Base-by-base conservation (phyloP, 2,888 invertebrate genomes). In the Drosophila leonis region DNA sequence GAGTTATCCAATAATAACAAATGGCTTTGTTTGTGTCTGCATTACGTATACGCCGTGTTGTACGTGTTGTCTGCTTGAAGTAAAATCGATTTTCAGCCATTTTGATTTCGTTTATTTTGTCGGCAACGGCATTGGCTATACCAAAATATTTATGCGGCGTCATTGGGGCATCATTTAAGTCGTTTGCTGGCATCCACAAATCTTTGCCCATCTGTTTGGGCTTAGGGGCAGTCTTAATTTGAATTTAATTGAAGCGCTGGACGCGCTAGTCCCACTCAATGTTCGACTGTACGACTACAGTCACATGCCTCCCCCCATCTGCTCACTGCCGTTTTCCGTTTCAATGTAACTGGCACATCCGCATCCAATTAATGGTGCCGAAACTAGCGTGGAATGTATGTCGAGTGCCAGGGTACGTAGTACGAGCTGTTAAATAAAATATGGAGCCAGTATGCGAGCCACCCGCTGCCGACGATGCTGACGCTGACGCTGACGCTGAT, bases 121-220 rank as follows among this genome's bases (percentile, higher is more conserved):
- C 62, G 73, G 67, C 68, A 65, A 52, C 59, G 73, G 69, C 72
- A 65, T 52, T 69, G 72, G 72, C 76, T 49, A 77, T 69, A 82
- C 72, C 74, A 78, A 80, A 85, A 84, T 86, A 88, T 85, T 88
- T 85, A 88, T 85, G 85, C 88, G 75, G 66, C 68, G 78, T 86
- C 85, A 86, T 83, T 88, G 88, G 83, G 84, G 87, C 80, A 80
- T 85, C 83, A 81, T 85, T 88, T 81, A 74, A 81, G 77, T 84
- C 78, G 67, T 74, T 79, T 76, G 64, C 75, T 65, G 61, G 41
- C 68, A 62, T 54, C 64, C 49, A 67, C 55, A 78, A 82, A 80
- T 82, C 83, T 80, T 62, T 80, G 77, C 52, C 79, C 79, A 86
- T 75, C 84, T 83, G 88, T 72, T 73, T 73, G 75, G 77, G 81